These are phyloP conservation scores for Labeo rohita DNA, from an alignment of 2,113 vertebrate genomes.

Conservation along the genomic window DNA sequence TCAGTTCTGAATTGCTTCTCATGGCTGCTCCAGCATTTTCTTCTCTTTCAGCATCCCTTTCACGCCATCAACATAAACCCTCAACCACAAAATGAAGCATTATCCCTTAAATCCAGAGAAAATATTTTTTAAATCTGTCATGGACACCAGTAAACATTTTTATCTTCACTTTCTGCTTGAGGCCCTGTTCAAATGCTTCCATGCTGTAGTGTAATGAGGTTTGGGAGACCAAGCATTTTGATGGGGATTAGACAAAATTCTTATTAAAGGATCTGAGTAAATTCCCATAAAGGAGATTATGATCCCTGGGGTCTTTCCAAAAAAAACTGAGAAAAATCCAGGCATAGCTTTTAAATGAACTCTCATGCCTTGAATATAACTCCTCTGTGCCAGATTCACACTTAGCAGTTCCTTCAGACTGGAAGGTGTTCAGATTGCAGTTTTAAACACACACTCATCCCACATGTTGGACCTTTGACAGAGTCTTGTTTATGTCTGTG, in stretches of 20 bases:
- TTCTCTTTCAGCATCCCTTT: background rate
- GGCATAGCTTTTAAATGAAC: background rate
- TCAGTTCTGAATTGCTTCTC: background rate
- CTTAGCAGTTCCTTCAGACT: slow-evolving; percentile 4
- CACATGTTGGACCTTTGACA: background rate
- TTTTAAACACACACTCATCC: background rate
- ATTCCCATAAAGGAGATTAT: background rate
- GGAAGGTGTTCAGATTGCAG: background rate
- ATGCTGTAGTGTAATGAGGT: background rate
- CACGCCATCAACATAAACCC: background rate
- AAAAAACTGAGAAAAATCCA: background rate
- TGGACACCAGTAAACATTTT: background rate
- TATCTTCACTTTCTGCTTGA: background rate
- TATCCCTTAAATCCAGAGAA: background rate
- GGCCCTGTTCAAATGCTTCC: background rate
- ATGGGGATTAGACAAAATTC: slow-evolving; percentile 3
- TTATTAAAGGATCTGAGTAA: background rate
- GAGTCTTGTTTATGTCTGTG: slow-evolving; percentile 28
- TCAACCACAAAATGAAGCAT: background rate
- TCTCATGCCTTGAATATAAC: background rate
- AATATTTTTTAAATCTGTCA: background rate
- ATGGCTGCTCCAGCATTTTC: background rate
- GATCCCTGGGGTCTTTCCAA: background rate
- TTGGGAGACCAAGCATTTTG: background rate
- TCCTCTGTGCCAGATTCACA: background rate